phyloP scores from a whole-genome alignment of 1,140 invertebrate genomes.

The Danaus melanippus region DNA sequence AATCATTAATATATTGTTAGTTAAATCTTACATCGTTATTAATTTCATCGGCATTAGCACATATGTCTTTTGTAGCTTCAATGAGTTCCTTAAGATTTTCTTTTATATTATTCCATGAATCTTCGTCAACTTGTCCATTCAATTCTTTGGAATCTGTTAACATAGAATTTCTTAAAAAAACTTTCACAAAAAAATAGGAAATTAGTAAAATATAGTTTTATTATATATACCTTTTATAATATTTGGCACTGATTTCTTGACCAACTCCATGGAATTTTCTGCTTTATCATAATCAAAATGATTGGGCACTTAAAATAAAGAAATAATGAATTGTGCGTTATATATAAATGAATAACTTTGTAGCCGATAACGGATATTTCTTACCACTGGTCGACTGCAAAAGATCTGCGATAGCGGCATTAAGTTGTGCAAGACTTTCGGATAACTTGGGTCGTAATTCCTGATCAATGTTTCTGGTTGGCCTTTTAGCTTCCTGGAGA shows the following conservation, averaged over 20 bases:
- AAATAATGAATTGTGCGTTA: too few species aligned
- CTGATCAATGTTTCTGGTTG: too few species aligned
- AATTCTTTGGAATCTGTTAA: too few species aligned
- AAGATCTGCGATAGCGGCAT: slow-evolving; percentile 25
- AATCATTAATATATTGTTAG: slow-evolving; percentile 1
- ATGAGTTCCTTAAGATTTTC: slow-evolving; percentile 25
- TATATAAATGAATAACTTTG: too few species aligned
- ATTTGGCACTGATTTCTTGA: slow-evolving; percentile 8
- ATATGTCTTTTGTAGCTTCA: slow-evolving; percentile 27
- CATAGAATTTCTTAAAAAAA: neutral
- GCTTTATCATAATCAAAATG: too few species aligned
- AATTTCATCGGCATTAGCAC: slow-evolving; percentile 19
- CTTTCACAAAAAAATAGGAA: neutral
- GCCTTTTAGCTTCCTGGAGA: too few species aligned
- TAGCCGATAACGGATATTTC: slow-evolving; percentile 4
- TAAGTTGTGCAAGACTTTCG: slow-evolving; percentile 21
- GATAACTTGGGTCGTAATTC: slow-evolving; percentile 4
- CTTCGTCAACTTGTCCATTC: slow-evolving; percentile 17
- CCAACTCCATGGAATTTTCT: too few species aligned
- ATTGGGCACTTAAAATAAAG: too few species aligned
- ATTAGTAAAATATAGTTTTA: neutral
- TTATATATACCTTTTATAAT: slow-evolving; percentile 26
- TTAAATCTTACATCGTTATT: slow-evolving; percentile 18
- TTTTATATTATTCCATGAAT: slow-evolving; percentile 19
- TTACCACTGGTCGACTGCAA: slow-evolving; percentile 17